These are phyloP conservation scores for Rhinolophus ferrumequinum DNA, from an alignment of 2,113 vertebrate genomes.

Conservation along the genomic window DNA sequence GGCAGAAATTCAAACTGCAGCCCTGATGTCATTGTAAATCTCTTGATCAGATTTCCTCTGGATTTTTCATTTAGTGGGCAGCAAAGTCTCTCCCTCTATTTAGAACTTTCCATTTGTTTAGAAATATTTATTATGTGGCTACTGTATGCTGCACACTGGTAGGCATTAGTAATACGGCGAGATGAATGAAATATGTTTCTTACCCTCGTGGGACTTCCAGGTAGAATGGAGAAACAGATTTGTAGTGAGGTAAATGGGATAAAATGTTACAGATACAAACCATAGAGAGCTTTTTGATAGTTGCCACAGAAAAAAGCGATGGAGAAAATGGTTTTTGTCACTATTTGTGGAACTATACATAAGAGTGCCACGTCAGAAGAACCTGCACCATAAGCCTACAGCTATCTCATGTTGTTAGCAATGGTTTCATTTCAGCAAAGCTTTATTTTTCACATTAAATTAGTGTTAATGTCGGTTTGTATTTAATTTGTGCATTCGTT, in stretches of 20 bases:
- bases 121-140: slow-evolving; percentile 9
- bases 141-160: not conserved
- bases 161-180: not conserved
- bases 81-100: not conserved
- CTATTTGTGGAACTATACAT: not conserved
- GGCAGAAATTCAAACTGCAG: not conserved
- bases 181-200: not conserved
- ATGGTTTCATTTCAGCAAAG: not conserved
- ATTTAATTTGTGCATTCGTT: slow-evolving; percentile 25
- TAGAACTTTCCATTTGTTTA: slow-evolving; percentile 26
- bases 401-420: not conserved
- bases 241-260: not conserved
- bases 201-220: not conserved
- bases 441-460: not conserved
- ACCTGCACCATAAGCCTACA: not conserved
- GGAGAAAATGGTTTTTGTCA: not conserved
- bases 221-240: not conserved
- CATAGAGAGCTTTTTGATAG: not conserved
- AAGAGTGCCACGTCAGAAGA: not conserved
- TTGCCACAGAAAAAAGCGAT: not conserved
- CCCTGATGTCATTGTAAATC: not conserved
- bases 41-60: not conserved
- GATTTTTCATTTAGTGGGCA: not conserved
- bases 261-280: not conserved
- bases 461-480: not conserved